Evolutionary conservation across 2,888 invertebrate genomes (phyloP).

Genomic region (Thymelicus lineola): DNA sequence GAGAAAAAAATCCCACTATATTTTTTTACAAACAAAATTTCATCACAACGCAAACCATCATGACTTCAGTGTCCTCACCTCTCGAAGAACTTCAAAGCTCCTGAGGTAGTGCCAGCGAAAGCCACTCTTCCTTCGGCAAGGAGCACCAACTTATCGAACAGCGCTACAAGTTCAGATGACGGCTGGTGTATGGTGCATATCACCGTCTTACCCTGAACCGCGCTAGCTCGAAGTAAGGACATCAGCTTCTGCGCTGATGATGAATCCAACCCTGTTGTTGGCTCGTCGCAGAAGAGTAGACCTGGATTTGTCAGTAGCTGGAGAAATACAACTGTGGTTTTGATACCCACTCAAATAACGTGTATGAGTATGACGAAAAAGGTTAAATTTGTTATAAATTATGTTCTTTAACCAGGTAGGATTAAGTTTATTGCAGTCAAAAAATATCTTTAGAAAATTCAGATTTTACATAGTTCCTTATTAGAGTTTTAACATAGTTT

Average conservation of each 20-base stretch:
- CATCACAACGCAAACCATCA: neutral
- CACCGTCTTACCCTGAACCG: constrained; percentile 92
- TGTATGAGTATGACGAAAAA: no score
- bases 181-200: constrained; percentile 98
- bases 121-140: constrained; percentile 95
- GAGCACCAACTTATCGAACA: constrained; percentile 91
- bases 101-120: constrained; percentile 89
- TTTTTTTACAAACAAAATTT: no score
- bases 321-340: constrained; percentile 38
- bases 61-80: constrained; percentile 71
- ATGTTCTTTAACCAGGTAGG: no score
- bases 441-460: no score
- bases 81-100: constrained; percentile 81
- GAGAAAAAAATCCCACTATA: no score
- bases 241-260: constrained; percentile 95
- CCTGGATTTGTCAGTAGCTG: constrained; percentile 95
- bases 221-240: constrained; percentile 88
- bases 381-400: no score
- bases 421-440: no score
- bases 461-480: no score
- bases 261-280: constrained; percentile 97
- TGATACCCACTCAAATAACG: no score
- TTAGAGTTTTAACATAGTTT: no score
- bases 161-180: constrained; percentile 93
- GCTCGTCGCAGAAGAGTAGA: constrained; percentile 97